Base-by-base conservation (phyloP, 2,888 invertebrate genomes). In the Hedychridium roseum region DNA sequence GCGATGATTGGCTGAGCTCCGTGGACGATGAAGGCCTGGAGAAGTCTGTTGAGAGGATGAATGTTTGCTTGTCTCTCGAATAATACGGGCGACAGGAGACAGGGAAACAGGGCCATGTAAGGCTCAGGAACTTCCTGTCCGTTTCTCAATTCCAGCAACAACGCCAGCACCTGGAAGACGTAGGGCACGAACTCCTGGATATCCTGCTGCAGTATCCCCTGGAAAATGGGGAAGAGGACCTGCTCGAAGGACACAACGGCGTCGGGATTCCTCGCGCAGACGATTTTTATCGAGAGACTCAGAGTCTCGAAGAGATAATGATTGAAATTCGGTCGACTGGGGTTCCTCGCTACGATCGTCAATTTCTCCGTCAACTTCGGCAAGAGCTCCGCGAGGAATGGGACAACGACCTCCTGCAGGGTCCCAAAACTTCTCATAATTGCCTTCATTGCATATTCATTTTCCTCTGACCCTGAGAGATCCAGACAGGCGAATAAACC, bases 391-490 rank as follows among this genome's bases (percentile, higher is more conserved):
- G 86, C 87, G 73, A 97, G 83, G 76, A 86, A 91, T 9, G 92
- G 90, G 66, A 96, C 84, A 11, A 92, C 86, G 5, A 83, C 84
- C 21, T 91, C 92, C 78, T 95, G 92, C 11, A 97, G 81, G 14
- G 89, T 85, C 1, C 89, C 87, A 71, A 97, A 87, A 37, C 88
- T 89, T 51, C 96, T 85, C 87, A 97, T 94, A n/a, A 97, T 87
- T 1, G 95, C 95, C 84, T 96, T 97, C 96, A 99, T 99, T 4
- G 94, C 87, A 74, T 99, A 98, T 79, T 98, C 97, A 78, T 98
- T 98, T 81, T 98, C 97, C 59, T 88, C 86, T 0, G 92, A 91
- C 2, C 88, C 88, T 1, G 86, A 85, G 56, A 85, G 81, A 4
- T 87, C 86, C 42, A 98, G 82, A 12, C 89, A 86, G 1, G 81